phyloP scores from a whole-genome alignment of 2,113 vertebrate genomes.

The Xerus inauris region DNA sequence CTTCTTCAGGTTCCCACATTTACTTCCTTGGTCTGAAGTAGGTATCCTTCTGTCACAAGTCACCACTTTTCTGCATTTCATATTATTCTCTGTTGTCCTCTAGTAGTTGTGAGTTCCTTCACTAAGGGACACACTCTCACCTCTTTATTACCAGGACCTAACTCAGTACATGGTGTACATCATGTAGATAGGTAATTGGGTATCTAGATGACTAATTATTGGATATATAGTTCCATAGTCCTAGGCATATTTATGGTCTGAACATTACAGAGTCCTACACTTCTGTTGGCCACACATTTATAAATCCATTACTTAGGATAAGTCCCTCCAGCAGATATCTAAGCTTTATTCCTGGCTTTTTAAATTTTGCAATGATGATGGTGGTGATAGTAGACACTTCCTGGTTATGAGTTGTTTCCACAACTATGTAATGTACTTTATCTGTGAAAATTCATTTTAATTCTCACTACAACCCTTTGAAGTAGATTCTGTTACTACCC shows the following conservation, averaged over 20 bases:
- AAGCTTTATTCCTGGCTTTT: constrained; percentile 6
- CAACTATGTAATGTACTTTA: not conserved
- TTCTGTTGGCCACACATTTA: not conserved
- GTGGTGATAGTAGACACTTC: not conserved
- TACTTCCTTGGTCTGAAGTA: not conserved
- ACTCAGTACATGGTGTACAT: not conserved
- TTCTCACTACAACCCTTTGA: not conserved
- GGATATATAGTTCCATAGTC: not conserved
- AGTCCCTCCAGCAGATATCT: not conserved
- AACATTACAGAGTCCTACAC: not conserved
- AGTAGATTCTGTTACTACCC: not conserved
- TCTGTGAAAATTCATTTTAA: not conserved
- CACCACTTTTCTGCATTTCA: not conserved
- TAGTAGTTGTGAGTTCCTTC: not conserved
- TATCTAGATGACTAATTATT: not conserved
- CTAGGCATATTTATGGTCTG: not conserved
- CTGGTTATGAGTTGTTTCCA: not conserved
- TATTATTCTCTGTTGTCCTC: not conserved
- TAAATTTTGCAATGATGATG: not conserved
- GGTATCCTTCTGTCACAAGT: not conserved
- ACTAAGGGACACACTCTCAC: not conserved
- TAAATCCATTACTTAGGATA: not conserved
- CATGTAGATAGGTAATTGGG: not conserved
- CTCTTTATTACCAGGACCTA: not conserved
- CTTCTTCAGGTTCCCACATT: not conserved